These are phyloP conservation scores for Galleria mellonella DNA, from an alignment of 1,140 invertebrate genomes.

Conservation along the genomic window DNA sequence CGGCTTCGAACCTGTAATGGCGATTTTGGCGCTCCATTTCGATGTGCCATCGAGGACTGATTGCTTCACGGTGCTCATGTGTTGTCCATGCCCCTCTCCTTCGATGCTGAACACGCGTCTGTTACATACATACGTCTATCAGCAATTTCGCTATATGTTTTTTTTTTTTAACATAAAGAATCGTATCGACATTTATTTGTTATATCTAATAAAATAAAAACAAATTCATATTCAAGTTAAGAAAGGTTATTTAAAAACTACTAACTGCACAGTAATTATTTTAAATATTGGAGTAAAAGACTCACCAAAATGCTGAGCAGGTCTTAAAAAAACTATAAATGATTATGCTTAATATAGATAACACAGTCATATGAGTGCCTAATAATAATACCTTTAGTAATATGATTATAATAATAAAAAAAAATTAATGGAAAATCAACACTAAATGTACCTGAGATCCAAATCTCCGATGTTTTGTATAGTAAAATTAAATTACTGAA, in stretches of 20 bases:
- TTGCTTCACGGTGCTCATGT: slow-evolving; percentile 98
- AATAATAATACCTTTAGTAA: too few species aligned
- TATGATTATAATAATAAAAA: too few species aligned
- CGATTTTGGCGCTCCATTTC: slow-evolving; percentile 99
- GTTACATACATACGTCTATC: slow-evolving; percentile 66
- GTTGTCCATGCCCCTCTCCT: slow-evolving; percentile 93
- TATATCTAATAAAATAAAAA: too few species aligned
- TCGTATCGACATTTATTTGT: too few species aligned
- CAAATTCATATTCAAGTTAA: too few species aligned
- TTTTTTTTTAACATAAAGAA: not conserved
- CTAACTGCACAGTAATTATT: too few species aligned
- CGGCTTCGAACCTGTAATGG: slow-evolving; percentile 95
- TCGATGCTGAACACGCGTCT: slow-evolving; percentile 97
- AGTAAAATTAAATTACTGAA: not conserved
- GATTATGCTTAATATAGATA: too few species aligned
- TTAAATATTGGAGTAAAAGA: not conserved
- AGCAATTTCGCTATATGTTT: slow-evolving; percentile 17
- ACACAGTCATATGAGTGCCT: too few species aligned
- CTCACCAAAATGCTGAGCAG: not conserved
- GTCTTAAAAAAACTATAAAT: not conserved
- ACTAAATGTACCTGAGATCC: too few species aligned
- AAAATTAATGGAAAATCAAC: too few species aligned
- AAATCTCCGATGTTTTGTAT: too few species aligned
- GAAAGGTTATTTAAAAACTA: too few species aligned
- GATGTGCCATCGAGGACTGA: slow-evolving; percentile 99